Conservation (phyloP, 2,797 vertebrate genomes). For the Chelon auratus region DNA sequence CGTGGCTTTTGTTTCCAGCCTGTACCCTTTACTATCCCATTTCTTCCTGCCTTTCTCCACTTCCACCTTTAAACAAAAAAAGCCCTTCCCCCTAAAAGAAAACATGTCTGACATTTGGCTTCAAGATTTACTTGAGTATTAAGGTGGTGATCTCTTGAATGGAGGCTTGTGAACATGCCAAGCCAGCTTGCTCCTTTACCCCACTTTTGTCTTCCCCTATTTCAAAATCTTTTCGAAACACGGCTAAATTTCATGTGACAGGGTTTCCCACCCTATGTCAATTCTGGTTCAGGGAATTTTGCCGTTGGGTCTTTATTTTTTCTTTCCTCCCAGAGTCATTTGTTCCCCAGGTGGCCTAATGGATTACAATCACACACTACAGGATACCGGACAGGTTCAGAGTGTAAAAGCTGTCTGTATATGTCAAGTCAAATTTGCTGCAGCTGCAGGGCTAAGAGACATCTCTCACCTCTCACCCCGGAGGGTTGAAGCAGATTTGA, state of each 20-base stretch:
- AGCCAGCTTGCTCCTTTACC: background rate
- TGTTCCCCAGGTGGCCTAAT: slow-evolving; percentile 42
- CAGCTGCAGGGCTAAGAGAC: slow-evolving; percentile 40
- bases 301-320: slow-evolving; percentile 1
- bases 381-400: slow-evolving; percentile 39
- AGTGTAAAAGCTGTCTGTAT: slow-evolving; percentile 47
- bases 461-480: slow-evolving; percentile 53
- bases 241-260: slow-evolving; percentile 38
- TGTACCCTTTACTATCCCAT: too few relatives aligned
- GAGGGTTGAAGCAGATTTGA: slow-evolving; percentile 50
- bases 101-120: slow-evolving; percentile 2
- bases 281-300: slow-evolving; percentile 47
- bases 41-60: too few relatives aligned
- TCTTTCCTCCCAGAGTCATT: slow-evolving; percentile 7
- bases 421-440: slow-evolving; percentile 59
- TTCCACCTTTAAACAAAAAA: too few relatives aligned
- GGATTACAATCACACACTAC: slow-evolving; percentile 56
- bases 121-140: slow-evolving; percentile 12
- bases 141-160: slow-evolving; percentile 8
- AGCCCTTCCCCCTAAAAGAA: background rate
- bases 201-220: background rate
- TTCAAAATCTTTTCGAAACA: slow-evolving; percentile 28
- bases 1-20: too few relatives aligned
- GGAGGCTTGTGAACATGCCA: slow-evolving; percentile 21
- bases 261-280: slow-evolving; percentile 22